Conservation (phyloP, 30 jellyfish, hydroid and myxozoan species). For the Chrysaora quinquecirrha region DNA sequence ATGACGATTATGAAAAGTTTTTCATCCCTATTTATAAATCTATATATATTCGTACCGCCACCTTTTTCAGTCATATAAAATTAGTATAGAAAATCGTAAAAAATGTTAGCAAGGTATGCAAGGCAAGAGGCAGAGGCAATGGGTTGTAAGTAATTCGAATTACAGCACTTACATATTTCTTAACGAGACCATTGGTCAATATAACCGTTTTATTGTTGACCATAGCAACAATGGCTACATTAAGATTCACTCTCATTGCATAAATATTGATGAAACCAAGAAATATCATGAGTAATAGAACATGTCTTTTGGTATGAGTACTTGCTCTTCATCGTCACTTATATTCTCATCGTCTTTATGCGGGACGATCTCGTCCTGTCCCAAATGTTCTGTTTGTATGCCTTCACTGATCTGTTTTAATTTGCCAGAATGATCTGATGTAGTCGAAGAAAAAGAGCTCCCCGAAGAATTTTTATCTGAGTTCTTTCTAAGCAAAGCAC, state of each 20-base stretch:
- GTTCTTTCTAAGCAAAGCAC: not conserved
- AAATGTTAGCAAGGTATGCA: no score
- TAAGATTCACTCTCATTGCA: conserved; percentile 79
- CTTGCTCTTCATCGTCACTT: conserved; percentile 11
- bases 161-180: conserved; percentile 49
- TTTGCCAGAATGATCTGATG: not conserved
- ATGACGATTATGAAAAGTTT: no score
- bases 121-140: not conserved
- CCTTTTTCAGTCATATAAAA: no score
- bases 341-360: conserved; percentile 9
- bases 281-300: conserved; percentile 69
- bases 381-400: conserved; percentile 58
- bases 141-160: no score
- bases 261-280: conserved; percentile 77
- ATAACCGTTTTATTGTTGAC: conserved; percentile 83
- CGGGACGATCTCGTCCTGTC: conserved; percentile 35
- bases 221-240: conserved; percentile 91
- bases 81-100: no score
- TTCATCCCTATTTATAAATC: no score
- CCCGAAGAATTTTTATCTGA: not conserved
- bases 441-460: not conserved
- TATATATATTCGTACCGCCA: no score
- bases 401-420: conserved; percentile 26
- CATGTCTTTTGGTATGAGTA: conserved; percentile 71
- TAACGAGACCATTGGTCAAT: conserved; percentile 56